A percentile compares a stretch with the other conserved stretches of the same genome.
Conservation (phyloP, 2,113 vertebrate genomes). For the Aleadryas rufinucha region DNA sequence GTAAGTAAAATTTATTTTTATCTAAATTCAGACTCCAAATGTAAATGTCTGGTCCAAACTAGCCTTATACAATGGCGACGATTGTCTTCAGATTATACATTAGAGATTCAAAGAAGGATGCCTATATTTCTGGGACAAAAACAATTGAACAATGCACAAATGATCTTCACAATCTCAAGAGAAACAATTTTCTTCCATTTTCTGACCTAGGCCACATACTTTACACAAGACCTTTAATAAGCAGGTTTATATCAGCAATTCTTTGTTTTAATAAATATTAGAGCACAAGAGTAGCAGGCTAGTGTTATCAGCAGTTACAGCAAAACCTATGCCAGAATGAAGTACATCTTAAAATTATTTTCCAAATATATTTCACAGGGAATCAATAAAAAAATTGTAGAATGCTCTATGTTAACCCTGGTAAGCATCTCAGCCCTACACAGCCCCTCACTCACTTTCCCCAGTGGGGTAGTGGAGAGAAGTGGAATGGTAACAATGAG, state of each 20-base stretch:
- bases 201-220: background rate
- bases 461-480: rapidly evolving
- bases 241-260: background rate
- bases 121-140: background rate
- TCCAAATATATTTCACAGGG: background rate
- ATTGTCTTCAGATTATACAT: background rate
- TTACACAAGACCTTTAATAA: background rate
- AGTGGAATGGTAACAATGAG: background rate
- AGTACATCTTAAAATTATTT: background rate
- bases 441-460: rapidly evolving
- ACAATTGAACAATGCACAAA: background rate
- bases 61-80: background rate
- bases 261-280: background rate
- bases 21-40: background rate
- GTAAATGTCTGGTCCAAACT: background rate
- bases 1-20: background rate
- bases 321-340: background rate
- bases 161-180: background rate
- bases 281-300: background rate
- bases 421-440: background rate
- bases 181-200: background rate
- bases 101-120: background rate
- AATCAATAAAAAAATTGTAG: background rate
- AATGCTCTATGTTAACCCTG: background rate
- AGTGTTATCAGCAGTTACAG: background rate